Conservation (phyloP, 2,888 invertebrate species). For the Caenorhabditis sp. region DNA sequence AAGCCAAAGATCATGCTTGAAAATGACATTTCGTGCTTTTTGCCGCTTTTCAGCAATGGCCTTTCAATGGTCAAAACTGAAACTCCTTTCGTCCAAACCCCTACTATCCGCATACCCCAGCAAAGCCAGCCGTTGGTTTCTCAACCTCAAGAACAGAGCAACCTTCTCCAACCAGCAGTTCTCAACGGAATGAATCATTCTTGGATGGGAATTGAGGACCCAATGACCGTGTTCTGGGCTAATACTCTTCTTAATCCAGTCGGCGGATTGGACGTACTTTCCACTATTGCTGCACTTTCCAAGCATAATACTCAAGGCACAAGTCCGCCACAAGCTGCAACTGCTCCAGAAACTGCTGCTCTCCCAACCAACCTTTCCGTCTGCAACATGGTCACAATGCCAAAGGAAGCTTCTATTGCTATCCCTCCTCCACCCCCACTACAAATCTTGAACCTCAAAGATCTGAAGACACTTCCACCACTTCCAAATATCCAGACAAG, state of each 20-base stretch:
- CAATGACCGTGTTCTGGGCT: slow-evolving; percentile 70
- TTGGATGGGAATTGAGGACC: slow-evolving; percentile 65
- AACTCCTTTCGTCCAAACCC: slow-evolving; percentile 64
- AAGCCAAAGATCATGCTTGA: slow-evolving; percentile 60
- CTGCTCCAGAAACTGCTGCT: slow-evolving; percentile 52
- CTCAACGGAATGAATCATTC: slow-evolving; percentile 62
- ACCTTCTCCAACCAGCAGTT: slow-evolving; percentile 64
- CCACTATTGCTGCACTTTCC: slow-evolving; percentile 65
- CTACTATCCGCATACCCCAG: slow-evolving; percentile 49
- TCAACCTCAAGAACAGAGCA: slow-evolving; percentile 55
- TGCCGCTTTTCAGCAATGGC: slow-evolving; percentile 67
- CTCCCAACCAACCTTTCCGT: slow-evolving; percentile 45
- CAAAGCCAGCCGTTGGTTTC: slow-evolving; percentile 42
- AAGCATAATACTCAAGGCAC: slow-evolving; percentile 41
- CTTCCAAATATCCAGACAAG: slow-evolving; percentile 59
- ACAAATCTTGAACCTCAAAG: slow-evolving; percentile 52
- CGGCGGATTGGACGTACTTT: slow-evolving; percentile 69
- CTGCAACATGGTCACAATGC: slow-evolving; percentile 52
- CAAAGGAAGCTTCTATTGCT: slow-evolving; percentile 59
- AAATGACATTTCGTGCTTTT: slow-evolving; percentile 51
- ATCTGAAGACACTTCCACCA: slow-evolving; percentile 58
- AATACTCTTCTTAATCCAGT: slow-evolving; percentile 65
- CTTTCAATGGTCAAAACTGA: slow-evolving; percentile 70
- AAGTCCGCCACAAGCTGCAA: slow-evolving; percentile 32
- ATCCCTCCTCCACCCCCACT: slow-evolving; percentile 34